phyloP scores from a whole-genome alignment of 2,888 invertebrate species.

The Diarsia dahlii region DNA sequence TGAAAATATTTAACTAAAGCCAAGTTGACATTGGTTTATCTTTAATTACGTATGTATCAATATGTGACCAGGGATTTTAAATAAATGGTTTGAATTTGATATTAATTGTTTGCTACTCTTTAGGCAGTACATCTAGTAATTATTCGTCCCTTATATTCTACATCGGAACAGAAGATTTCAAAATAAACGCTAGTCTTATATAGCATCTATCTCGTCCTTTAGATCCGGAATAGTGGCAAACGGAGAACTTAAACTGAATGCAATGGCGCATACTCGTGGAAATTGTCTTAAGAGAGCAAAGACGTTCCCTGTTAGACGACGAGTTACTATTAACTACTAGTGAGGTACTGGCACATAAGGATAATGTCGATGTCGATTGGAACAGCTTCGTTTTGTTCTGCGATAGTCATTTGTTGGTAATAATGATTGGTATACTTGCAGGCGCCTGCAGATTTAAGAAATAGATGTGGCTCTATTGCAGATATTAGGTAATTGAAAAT shows the following conservation, averaged over 20 bases:
- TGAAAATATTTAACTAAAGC: too few species aligned
- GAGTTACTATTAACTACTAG: slow-evolving; percentile 86
- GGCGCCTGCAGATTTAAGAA: neutral
- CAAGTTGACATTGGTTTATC: too few species aligned
- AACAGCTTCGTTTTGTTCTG: neutral
- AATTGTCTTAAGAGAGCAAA: slow-evolving; percentile 88
- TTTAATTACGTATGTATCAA: too few species aligned
- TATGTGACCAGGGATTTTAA: too few species aligned
- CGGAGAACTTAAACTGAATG: slow-evolving; percentile 78
- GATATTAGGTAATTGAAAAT: neutral
- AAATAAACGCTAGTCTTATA: neutral
- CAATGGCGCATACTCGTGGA: slow-evolving; percentile 83
- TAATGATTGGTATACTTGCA: neutral
- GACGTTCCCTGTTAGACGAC: slow-evolving; percentile 81
- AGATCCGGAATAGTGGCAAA: slow-evolving; percentile 68
- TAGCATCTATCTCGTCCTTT: slow-evolving; percentile 46
- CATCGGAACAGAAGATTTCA: neutral
- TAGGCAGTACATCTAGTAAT: too few species aligned
- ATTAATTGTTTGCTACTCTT: too few species aligned
- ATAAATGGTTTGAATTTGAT: too few species aligned
- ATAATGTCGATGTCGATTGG: slow-evolving; percentile 47
- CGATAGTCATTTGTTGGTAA: neutral
- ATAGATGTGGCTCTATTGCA: neutral
- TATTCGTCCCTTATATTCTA: neutral
- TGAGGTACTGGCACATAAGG: slow-evolving; percentile 63